phyloP scores from a whole-genome alignment of 2,797 vertebrate genomes.

The Cossypha dichroa region DNA sequence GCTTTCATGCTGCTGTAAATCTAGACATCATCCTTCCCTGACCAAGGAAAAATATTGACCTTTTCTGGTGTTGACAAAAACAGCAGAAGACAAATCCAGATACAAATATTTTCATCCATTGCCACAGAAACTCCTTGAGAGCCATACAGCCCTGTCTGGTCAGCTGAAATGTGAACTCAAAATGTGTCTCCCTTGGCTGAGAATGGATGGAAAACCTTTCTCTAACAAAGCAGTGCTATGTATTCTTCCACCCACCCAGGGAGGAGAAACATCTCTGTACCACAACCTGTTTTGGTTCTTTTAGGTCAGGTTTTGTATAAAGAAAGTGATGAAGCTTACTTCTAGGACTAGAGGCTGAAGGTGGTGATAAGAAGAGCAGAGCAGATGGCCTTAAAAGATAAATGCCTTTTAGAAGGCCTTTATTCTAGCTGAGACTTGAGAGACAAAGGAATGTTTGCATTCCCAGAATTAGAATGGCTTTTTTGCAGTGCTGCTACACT shows the following conservation, averaged over 20 bases:
- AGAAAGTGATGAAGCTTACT: background rate
- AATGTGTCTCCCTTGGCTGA: conserved; percentile 16
- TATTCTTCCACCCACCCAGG: background rate
- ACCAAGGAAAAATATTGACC: conserved; percentile 42
- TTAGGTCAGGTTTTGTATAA: background rate
- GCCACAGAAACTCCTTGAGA: conserved; percentile 56
- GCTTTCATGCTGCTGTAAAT: conserved; percentile 14
- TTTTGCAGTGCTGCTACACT: background rate
- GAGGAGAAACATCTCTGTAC: background rate
- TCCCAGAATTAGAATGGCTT: background rate
- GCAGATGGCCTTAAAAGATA: background rate
- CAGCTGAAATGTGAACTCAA: background rate
- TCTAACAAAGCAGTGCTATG: background rate
- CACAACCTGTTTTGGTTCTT: background rate
- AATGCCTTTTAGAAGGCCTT: background rate
- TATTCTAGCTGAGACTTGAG: background rate
- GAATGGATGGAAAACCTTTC: conserved; percentile 19
- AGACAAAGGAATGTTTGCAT: background rate
- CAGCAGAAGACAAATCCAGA: conserved; percentile 63
- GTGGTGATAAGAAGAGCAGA: background rate
- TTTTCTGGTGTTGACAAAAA: conserved; percentile 60
- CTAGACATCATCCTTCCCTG: conserved; percentile 7
- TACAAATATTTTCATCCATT: conserved; percentile 62
- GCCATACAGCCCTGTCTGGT: background rate
- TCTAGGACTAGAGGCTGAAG: background rate